Evolutionary conservation across 1,140 invertebrate species (phyloP), one percentile per base, ranked within the genome.

Genomic region (Bombus superbus): DNA sequence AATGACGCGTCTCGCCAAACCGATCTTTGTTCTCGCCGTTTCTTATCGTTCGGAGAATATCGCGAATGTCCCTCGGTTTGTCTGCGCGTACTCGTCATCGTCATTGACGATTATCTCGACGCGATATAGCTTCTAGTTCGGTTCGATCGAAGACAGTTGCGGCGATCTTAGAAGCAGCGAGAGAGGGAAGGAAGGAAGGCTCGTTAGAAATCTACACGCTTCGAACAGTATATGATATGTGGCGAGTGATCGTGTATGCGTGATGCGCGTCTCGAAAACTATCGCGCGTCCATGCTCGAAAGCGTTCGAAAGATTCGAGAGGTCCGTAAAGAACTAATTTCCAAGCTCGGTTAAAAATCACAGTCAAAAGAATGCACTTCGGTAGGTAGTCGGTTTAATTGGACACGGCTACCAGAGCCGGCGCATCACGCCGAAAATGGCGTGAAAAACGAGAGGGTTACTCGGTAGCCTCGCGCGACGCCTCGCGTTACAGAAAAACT

Each of bases 401-500:
- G 18, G 71, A 53, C 68, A 44, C 44, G 57, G 38, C 73, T 47
- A 32, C 79, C 53, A 57, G 32, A 35, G 35, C 71, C 57, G 40
- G 66, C 40, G 47, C 25, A 9, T 40, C 44, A 74, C 53, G 62
- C 44, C 66, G 40, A 88, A 38, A 53, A 57, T 18, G 44, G 42
- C 40, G 38, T 25, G 47, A n/a, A n/a, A 22, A 47, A 59, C 85
- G 53, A 79, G 72, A 35, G 44, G 35, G 28, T 53, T 62, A 53
- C 68, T 40, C 22, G 81, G 64, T 78, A 74, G 53, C 35, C 53
- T 68, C 47, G 74, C 53, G 32, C 47, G 53, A 53, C 57, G 44
- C 66, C 78, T 88, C 86, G 86, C 79, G 79, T 88, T 83, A 86
- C 81, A 78, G 53, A 77, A 73, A 68, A 87, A 77, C 74, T 78